Base-by-base conservation (phyloP, 1,140 invertebrate species). In the Acromyrmex echinatior region DNA sequence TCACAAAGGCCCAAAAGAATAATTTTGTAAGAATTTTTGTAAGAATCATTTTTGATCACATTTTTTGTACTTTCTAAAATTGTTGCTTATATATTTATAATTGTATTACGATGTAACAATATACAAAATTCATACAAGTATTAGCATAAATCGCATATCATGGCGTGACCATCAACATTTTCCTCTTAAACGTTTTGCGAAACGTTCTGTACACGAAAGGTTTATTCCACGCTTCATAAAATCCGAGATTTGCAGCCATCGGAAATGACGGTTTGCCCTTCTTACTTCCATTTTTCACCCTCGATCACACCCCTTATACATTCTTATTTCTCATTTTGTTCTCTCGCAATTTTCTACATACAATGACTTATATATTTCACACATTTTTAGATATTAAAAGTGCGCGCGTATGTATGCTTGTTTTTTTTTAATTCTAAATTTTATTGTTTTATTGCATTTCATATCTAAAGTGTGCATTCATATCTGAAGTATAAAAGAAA, bases 251-350 rank as follows among this genome's bases (percentile, higher is more conserved):
- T 66, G 74, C 76, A 73, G 58, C 56, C 66, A 85, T 87, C 79
- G 89, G 87, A 87, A 90, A 89, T 86, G 77, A 86, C 56, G 39
- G 39, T 76, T 76, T 76, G 56, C 70, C 18, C 63, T 79, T 86
- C 49, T 65, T 86, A 66, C 63, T 28, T 68, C 62, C 74, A 77
- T 79, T 60, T 86, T 68, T 86, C 84, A 79, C 18, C 25, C 63
- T 49, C 53, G 18, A 7, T 51, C 35, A 21, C 53, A 18, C 66
- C 68, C 65, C 53, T 28, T 53, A 53, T 81, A n/a, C 51, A 62
- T 66, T 6, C n/a, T 79, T 49, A 56, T 39, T 66, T 86, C n/a
- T 60, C 51, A 68, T 81, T 81, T 49, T 3, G 9, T 70, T 3
- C 9, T 81, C 25, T 78, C 18, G 51, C 28, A 35, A 65, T 45